phyloP scores from a whole-genome alignment of 2,113 vertebrate genomes.

The Anolis carolinensis region DNA sequence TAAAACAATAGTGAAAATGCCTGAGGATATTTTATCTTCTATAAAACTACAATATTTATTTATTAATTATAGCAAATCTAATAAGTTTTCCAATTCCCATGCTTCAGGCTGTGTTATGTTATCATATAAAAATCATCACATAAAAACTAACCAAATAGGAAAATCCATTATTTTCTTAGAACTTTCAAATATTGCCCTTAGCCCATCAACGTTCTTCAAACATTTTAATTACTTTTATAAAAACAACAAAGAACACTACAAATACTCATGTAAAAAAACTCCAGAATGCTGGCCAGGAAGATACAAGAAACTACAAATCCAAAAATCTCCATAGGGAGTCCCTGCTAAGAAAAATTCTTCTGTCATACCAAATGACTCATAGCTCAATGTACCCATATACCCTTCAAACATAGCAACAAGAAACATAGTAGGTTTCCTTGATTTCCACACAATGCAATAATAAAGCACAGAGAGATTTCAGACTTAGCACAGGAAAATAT shows the following conservation, averaged over 20 bases:
- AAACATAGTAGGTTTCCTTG: too few relatives aligned
- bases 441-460: background rate
- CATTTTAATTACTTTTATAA: background rate
- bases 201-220: background rate
- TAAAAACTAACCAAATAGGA: background rate
- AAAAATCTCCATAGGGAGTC: background rate
- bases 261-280: too few relatives aligned
- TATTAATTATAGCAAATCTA: constrained; percentile 31
- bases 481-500: background rate
- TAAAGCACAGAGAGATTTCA: background rate
- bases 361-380: background rate
- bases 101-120: background rate
- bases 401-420: background rate
- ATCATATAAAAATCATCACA: background rate
- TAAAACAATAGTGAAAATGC: background rate
- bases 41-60: constrained; percentile 14
- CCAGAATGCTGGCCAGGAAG: too few relatives aligned
- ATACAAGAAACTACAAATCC: background rate
- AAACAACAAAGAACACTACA: background rate
- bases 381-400: background rate
- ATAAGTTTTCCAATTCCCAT: background rate
- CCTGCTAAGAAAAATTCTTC: background rate
- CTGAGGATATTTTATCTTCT: constrained; percentile 3
- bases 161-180: constrained; percentile 9
- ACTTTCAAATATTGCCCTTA: background rate